A percentile compares a stretch with the other conserved stretches of the same genome.
Evolutionary conservation across 1,140 invertebrate genomes (phyloP).

Genomic region (Cyclargus thomasi): DNA sequence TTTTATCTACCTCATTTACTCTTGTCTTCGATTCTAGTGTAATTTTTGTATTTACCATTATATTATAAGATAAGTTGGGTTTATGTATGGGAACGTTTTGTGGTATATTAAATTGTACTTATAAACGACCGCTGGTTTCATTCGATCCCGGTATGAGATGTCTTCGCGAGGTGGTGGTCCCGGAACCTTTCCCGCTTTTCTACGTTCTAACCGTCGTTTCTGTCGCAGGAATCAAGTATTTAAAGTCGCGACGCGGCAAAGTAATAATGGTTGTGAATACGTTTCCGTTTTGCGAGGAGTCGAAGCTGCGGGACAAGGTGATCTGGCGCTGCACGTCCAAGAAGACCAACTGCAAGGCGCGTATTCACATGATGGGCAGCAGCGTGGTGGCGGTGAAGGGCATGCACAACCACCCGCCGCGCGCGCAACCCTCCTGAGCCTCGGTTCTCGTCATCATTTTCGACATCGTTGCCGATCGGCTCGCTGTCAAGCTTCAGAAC

Average conservation of each 20-base stretch:
- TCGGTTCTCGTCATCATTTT: not conserved
- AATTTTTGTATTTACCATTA: slow-evolving; percentile 70
- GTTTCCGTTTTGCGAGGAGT: slow-evolving; percentile 74
- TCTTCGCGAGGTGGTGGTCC: slow-evolving; percentile 28
- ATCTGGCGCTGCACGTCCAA: slow-evolving; percentile 74
- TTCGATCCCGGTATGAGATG: slow-evolving; percentile 29
- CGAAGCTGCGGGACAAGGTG: slow-evolving; percentile 69
- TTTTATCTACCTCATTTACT: slow-evolving; percentile 64
- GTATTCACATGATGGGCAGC: slow-evolving; percentile 69
- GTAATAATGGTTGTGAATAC: slow-evolving; percentile 75
- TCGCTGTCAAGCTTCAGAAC: not conserved
- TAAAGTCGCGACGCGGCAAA: slow-evolving; percentile 71
- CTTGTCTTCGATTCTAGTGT: slow-evolving; percentile 57
- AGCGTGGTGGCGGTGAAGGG: slow-evolving; percentile 70
- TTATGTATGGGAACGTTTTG: slow-evolving; percentile 71
- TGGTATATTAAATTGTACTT: slow-evolving; percentile 75
- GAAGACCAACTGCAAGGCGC: slow-evolving; percentile 72
- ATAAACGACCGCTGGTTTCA: slow-evolving; percentile 66
- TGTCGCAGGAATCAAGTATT: slow-evolving; percentile 70
- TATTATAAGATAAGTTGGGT: slow-evolving; percentile 65
- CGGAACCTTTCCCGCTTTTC: not conserved
- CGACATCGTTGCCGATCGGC: not conserved
- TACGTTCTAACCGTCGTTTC: slow-evolving; percentile 41
- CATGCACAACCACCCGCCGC: slow-evolving; percentile 69
- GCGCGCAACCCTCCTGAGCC: slow-evolving; percentile 36